Base-by-base conservation (phyloP, 2,797 vertebrate genomes). In the Takifugu rubripes region DNA sequence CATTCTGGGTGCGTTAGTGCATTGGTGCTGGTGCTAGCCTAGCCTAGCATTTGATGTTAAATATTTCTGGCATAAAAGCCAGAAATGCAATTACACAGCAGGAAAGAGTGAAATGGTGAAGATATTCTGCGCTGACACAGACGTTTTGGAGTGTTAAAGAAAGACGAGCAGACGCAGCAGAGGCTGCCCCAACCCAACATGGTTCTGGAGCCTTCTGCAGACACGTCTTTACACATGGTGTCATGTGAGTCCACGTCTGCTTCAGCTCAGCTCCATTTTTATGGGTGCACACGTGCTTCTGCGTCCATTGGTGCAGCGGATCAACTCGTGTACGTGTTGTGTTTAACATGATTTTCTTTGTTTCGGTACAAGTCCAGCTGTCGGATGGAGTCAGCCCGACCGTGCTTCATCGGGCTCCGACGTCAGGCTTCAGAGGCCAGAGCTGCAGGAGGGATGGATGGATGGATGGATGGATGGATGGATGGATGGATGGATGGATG, bases 61-160 rank as follows among this genome's bases (percentile, higher is more conserved):
- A 29, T 29, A 29, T 29, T 29, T 29, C 7, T 29, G 27, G 4
- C 7, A 7, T 29, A 29, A 29, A 29, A 29, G 7, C 27, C n/a
- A n/a, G n/a, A n/a, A n/a, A n/a, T 29, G 27, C 4, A 29, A 29
- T 29, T 29, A 7, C 27, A 29, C 27, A 29, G 7, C 68, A 72
- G 65, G 72, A 78, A 69, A 66, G 66, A 77, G 75, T 78, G 75
- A 74, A 67, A 70, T 63, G 68, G 62, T 85, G 68, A 85, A 21
- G 27, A 29, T 6, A 87, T 77, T 77, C 49, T 84, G n/a, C 14
- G 7, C n/a, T 43, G 42, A 43, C 7, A 33, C 5, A 33, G 31
- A 33, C 31, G 9, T 33, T 33, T 29, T 7, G 7, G 27, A 29
- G 27, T 33, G 31, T 33, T 33, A 33, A 9, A 33, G 31, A 33